These are phyloP conservation scores for Montipora sp. DNA, from an alignment of 64 coral and sea anemone species.

Conservation along the genomic window DNA sequence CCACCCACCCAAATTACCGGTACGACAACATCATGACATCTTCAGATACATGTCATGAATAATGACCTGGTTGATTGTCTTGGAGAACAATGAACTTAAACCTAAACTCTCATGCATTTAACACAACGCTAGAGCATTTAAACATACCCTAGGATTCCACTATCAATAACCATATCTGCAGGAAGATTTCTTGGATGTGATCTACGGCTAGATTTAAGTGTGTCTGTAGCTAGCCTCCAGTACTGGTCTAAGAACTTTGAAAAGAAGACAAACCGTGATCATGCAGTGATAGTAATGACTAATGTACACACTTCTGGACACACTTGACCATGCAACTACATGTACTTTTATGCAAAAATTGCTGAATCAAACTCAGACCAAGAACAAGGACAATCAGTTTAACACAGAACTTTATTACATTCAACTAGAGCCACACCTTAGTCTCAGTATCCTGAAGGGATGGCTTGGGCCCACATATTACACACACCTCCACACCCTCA, in stretches of 20 bases:
- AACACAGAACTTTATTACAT: too few species aligned
- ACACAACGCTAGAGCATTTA: neutral
- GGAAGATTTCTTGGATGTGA: constrained; percentile 93
- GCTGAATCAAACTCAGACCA: too few species aligned
- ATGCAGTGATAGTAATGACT: neutral
- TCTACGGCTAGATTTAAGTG: constrained; percentile 78
- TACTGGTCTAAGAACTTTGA: constrained; percentile 84
- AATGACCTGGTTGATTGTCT: neutral
- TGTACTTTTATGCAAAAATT: too few species aligned
- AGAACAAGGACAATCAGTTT: too few species aligned
- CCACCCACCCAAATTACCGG: too few species aligned
- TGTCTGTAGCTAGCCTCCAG: constrained; percentile 86
- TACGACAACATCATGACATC: too few species aligned
- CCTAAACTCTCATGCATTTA: neutral
- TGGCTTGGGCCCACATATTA: constrained; percentile 95
- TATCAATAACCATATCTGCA: constrained; percentile 82
- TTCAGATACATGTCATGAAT: too few species aligned
- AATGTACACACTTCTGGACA: too few species aligned
- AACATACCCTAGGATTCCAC: constrained; percentile 85
- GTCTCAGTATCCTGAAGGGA: constrained; percentile 87
- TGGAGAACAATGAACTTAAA: neutral
- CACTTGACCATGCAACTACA: neutral
- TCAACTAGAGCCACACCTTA: constrained; percentile 55
- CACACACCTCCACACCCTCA: constrained; percentile 95
- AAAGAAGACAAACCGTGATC: neutral